These are phyloP conservation scores for Eumacrocentrus americanus DNA, from an alignment of 2,888 invertebrate species.

Conservation along the genomic window DNA sequence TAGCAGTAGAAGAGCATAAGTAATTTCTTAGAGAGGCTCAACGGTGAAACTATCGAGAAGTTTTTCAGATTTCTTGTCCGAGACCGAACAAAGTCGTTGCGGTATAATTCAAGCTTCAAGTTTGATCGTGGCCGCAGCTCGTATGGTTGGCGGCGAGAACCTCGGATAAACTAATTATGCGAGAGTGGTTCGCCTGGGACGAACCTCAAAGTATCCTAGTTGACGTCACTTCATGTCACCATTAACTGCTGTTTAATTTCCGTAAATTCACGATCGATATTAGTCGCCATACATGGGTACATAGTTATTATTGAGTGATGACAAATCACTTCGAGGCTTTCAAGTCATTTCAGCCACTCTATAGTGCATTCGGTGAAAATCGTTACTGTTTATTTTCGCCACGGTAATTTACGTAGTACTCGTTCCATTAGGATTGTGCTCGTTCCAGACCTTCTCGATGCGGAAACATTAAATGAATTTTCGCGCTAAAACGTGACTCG, in stretches of 20 bases:
- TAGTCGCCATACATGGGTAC: background rate
- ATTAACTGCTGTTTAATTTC: background rate
- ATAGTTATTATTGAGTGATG: background rate
- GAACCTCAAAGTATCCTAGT: background rate
- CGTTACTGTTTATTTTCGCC: too few relatives aligned
- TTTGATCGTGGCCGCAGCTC: background rate
- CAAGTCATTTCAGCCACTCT: too few relatives aligned
- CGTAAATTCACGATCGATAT: background rate
- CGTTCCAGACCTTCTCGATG: background rate
- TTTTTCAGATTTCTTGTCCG: background rate
- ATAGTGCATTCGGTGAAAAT: too few relatives aligned
- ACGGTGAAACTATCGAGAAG: background rate
- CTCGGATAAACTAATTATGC: background rate
- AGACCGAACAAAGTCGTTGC: background rate
- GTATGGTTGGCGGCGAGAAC: background rate
- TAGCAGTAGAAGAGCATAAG: background rate
- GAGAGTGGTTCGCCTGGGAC: background rate
- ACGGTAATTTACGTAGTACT: too few relatives aligned
- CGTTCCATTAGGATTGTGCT: constrained; percentile 6
- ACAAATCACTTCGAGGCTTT: too few relatives aligned
- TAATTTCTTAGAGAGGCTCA: background rate
- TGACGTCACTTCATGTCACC: background rate
- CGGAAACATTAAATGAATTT: constrained; percentile 28
- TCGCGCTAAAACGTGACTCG: constrained; percentile 12
- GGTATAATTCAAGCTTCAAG: background rate